These are phyloP conservation scores for Sterna hirundo DNA, from an alignment of 2,113 vertebrate species.

Conservation along the genomic window DNA sequence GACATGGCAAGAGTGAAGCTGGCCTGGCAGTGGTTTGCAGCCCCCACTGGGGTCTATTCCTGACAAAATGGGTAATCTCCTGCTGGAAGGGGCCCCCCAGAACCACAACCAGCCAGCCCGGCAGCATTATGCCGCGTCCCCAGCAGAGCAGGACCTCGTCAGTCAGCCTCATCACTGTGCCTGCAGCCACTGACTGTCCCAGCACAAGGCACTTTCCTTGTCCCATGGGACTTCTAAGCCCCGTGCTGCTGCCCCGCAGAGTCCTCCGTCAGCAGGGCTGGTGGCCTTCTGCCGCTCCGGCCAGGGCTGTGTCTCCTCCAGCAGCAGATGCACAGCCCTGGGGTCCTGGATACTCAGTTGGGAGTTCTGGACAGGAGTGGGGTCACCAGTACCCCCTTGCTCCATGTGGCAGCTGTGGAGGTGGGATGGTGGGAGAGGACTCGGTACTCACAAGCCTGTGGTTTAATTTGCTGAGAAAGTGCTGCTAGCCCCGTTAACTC, in stretches of 20 bases:
- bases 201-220: too few relatives aligned
- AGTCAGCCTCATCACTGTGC: neutral
- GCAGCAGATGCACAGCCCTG: conserved; percentile 72
- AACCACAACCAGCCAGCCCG: neutral
- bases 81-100: neutral
- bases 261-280: neutral
- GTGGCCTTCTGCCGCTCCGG: too few relatives aligned
- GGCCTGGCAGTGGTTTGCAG: neutral
- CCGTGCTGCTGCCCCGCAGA: rapidly evolving
- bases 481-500: neutral
- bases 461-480: neutral
- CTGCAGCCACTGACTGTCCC: rapidly evolving
- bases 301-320: conserved; percentile 75
- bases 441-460: too few relatives aligned
- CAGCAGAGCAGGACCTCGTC: neutral
- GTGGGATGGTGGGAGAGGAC: neutral
- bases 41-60: too few relatives aligned
- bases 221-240: neutral
- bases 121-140: rapidly evolving
- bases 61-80: neutral
- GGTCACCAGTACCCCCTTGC: conserved; percentile 71
- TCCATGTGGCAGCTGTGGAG: neutral
- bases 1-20: rapidly evolving
- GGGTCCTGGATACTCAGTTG: conserved; percentile 72
- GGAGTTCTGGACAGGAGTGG: conserved; percentile 66